phyloP scores from a whole-genome alignment of 2,888 invertebrate species.

The Slavum lentiscoides region DNA sequence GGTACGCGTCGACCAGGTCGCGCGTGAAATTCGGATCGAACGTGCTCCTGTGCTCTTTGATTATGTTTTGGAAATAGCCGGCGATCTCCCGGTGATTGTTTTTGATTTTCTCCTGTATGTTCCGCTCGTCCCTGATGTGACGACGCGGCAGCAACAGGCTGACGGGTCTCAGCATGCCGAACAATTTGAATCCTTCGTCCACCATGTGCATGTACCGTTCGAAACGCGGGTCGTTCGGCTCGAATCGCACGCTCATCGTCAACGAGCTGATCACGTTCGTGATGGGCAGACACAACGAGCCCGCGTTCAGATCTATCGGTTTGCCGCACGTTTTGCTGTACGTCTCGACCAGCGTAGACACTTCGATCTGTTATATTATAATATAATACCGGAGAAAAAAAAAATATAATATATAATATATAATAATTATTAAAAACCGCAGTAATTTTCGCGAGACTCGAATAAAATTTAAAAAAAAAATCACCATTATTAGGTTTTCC shows the following conservation, averaged over 20 bases:
- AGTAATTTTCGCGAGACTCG: too few relatives aligned
- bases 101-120: constrained; percentile 64
- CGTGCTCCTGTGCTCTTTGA: constrained; percentile 77
- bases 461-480: constrained; percentile 57
- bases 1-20: constrained; percentile 84
- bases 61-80: constrained; percentile 78
- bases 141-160: constrained; percentile 82
- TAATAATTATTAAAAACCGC: too few relatives aligned
- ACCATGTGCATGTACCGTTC: constrained; percentile 80
- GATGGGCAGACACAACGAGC: constrained; percentile 75
- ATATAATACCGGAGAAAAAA: not conserved
- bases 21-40: constrained; percentile 76
- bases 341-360: constrained; percentile 72
- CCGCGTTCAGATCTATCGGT: constrained; percentile 73
- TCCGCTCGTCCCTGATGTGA: constrained; percentile 65
- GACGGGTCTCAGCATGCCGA: constrained; percentile 79
- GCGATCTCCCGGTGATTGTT: constrained; percentile 83
- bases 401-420: too few relatives aligned
- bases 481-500: constrained; percentile 82
- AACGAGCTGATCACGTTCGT: constrained; percentile 90
- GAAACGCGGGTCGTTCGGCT: constrained; percentile 76
- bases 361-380: constrained; percentile 68
- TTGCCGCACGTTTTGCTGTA: constrained; percentile 63
- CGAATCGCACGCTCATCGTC: constrained; percentile 85
- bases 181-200: constrained; percentile 87